Evolutionary conservation across 2,797 vertebrate genomes (phyloP).

Genomic region (Spinus olivaceus): DNA sequence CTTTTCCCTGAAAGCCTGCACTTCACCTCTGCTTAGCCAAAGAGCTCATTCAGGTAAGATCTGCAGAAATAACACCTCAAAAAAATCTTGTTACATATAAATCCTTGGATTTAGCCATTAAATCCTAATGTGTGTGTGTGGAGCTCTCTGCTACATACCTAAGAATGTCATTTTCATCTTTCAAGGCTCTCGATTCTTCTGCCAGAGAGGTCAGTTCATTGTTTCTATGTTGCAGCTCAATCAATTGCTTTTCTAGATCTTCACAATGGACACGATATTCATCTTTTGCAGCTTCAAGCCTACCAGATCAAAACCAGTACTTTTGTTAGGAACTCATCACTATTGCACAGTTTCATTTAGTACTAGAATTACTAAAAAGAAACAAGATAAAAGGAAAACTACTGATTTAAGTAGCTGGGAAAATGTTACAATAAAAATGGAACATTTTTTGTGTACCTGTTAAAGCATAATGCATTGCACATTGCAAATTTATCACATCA

Average conservation of each 20-base stretch:
- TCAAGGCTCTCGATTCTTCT: conserved; percentile 92
- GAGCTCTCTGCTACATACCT: conserved; percentile 71
- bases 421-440: background rate
- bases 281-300: conserved; percentile 97
- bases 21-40: background rate
- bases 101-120: background rate
- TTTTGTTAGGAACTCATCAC: background rate
- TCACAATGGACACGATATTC: conserved; percentile 98
- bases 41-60: background rate
- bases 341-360: background rate
- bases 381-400: background rate
- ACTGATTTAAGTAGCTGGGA: background rate
- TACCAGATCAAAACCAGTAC: conserved; percentile 52
- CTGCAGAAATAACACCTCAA: background rate
- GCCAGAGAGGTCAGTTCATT: conserved; percentile 92
- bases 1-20: background rate
- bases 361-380: background rate
- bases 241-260: conserved; percentile 92
- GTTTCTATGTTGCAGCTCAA: conserved; percentile 94
- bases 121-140: background rate
- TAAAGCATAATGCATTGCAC: background rate
- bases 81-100: background rate
- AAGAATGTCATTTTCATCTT: conserved; percentile 94
- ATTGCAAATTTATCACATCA: background rate
- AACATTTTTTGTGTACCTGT: background rate